Evolutionary conservation across 2,113 vertebrate species (phyloP).

Genomic region (Mormoops blainvillei): DNA sequence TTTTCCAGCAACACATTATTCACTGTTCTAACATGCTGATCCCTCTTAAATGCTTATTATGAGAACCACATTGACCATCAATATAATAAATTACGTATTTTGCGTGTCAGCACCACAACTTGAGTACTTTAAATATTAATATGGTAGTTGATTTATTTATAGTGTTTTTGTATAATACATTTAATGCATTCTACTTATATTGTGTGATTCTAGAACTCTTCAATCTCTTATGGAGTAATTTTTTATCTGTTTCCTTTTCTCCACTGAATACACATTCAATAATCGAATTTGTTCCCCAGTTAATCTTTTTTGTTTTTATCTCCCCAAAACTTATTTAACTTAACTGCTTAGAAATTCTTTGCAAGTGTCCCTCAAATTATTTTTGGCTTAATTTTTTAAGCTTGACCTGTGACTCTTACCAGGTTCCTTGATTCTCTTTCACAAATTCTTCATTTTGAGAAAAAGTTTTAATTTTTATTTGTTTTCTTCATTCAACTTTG

Average conservation of each 20-base stretch:
- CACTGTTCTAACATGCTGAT: not conserved
- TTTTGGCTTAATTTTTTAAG: not conserved
- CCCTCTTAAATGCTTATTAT: conserved; percentile 19
- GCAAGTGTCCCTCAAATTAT: not conserved
- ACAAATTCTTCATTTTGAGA: not conserved
- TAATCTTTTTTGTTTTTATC: not conserved
- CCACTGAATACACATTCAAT: not conserved
- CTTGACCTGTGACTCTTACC: not conserved
- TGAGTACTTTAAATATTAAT: conserved; percentile 20
- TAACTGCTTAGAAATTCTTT: not conserved
- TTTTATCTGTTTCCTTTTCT: conserved; percentile 7
- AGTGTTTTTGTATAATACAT: not conserved
- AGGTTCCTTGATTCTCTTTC: not conserved
- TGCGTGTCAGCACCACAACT: not conserved
- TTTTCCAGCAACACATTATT: not conserved
- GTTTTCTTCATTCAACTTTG: not conserved
- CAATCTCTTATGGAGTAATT: not conserved
- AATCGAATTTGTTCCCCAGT: not conserved
- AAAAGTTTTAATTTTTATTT: not conserved
- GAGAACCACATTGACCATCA: not conserved
- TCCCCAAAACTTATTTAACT: not conserved
- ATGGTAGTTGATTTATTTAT: not conserved
- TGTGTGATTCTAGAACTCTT: not conserved
- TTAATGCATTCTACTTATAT: not conserved
- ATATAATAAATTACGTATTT: conserved; percentile 19